Evolutionary conservation across 2,888 invertebrate genomes (phyloP), one percentile per base, ranked within the genome.

Genomic region (Plagodis pulveraria): DNA sequence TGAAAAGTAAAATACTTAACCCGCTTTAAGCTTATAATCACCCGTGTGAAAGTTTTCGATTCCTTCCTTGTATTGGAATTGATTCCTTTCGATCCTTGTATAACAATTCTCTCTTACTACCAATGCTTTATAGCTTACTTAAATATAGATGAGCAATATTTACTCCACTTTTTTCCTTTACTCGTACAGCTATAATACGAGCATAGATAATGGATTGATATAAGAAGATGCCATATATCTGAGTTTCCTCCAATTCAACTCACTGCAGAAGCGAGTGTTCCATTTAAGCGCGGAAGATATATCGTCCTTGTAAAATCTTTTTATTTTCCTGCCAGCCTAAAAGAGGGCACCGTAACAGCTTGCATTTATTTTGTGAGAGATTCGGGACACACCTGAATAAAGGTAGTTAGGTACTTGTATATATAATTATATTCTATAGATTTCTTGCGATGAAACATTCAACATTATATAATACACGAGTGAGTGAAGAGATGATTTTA

Each of bases 341-440:
- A 67, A 60, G 69, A 71, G 69, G 72, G 72, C 68, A 65, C 60
- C 67, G 80, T 81, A 83, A 83, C 80, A 80, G 79, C 82, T 80
- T 81, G 81, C 81, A 81, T 84, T 85, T 85, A 82, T 84, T 82
- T 80, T 73, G 74, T 71, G 69, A 79, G 74, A 77, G 77, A 80
- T 79, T 74, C 79, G 78, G 69, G 70, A 63, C 68, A 65, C 69
- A 65, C 62, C 40, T 67, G 62, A 41, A n/a, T 43, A n/a, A 38
- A 32, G 7, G 6, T 49, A 6, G 41, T 10, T 10, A 41, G 9
- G 43, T 43, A 43, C 12, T 1, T 43, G n/a, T n/a, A 22, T 47
- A 46, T 34, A 22, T 22, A 22, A 22, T 22, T 22, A 22, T 22
- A 22, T 22, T 22, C 22, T 22, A 22, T 22, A 22, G 22, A 22